Evolutionary conservation across 2,888 invertebrate species (phyloP).

Genomic region (Leptopterna dolabrata): DNA sequence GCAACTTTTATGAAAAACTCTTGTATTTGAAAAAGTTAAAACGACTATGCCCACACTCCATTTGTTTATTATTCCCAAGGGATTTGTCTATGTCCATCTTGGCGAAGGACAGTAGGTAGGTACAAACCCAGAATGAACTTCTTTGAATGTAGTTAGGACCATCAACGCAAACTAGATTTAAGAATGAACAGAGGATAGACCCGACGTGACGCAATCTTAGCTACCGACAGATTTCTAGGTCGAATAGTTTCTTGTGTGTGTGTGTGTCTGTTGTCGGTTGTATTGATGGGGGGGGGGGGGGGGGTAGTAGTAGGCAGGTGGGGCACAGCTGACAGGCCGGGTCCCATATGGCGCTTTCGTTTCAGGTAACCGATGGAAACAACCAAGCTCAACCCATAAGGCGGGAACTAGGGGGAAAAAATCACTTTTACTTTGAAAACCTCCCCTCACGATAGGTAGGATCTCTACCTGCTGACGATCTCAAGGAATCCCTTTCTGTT

Average conservation of each 20-base stretch:
- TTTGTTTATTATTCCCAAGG: no score
- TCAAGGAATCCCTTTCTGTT: slow-evolving; percentile 3
- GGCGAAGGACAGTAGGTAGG: no score
- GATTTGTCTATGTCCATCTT: no score
- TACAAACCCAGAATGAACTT: no score
- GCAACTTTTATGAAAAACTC: no score
- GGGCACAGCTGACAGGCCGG: slow-evolving; percentile 34
- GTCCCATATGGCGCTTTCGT: slow-evolving; percentile 51
- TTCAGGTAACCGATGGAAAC: slow-evolving; percentile 39
- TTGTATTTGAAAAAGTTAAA: no score
- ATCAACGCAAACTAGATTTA: background rate
- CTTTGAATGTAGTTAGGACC: no score
- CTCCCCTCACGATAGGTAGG: background rate
- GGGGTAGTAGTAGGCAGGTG: slow-evolving; percentile 6
- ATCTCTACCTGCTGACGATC: slow-evolving; percentile 11
- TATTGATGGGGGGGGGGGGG: no score
- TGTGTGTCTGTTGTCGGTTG: no score
- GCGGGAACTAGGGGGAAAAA: background rate
- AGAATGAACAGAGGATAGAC: background rate
- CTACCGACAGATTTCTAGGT: slow-evolving; percentile 46
- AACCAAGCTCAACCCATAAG: background rate
- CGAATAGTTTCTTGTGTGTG: slow-evolving; percentile 51
- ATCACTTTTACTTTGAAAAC: slow-evolving; percentile 23
- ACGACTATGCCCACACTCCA: no score
- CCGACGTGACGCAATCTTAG: slow-evolving; percentile 7